These are phyloP conservation scores for Potorous gilbertii DNA, from an alignment of 2,797 vertebrate species.

Conservation along the genomic window DNA sequence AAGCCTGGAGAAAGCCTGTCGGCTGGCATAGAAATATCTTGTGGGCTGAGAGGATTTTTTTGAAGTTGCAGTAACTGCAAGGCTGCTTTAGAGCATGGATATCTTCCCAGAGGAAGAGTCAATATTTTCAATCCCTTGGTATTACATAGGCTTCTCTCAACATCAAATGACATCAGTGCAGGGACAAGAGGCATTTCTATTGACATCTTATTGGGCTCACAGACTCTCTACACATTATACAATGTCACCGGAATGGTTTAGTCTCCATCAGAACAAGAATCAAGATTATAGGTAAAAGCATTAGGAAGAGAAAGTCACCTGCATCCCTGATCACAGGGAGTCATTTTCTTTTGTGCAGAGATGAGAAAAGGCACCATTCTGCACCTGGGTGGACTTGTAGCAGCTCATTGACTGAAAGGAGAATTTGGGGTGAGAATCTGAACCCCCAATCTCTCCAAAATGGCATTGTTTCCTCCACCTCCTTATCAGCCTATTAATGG, in stretches of 20 bases:
- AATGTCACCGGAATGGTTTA: slow-evolving; percentile 60
- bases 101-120: not conserved
- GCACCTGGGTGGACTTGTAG: not conserved
- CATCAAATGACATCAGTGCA: slow-evolving; percentile 1
- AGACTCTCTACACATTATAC: slow-evolving; percentile 53
- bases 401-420: not conserved
- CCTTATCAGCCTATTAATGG: not conserved
- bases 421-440: not conserved
- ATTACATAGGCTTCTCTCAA: not conserved
- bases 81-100: slow-evolving; percentile 4
- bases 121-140: slow-evolving; percentile 6
- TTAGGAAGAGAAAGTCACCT: not conserved
- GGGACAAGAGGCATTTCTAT: slow-evolving; percentile 16
- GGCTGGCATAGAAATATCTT: slow-evolving; percentile 11
- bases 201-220: slow-evolving; percentile 51
- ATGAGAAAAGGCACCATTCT: not conserved
- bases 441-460: not conserved
- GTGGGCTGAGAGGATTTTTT: slow-evolving; percentile 3
- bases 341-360: not conserved
- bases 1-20: not conserved
- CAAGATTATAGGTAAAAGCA: slow-evolving; percentile 65
- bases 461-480: not conserved
- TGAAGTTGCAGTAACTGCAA: slow-evolving; percentile 24
- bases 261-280: slow-evolving; percentile 68
- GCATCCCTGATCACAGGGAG: not conserved